Base-by-base conservation (phyloP, 2,113 vertebrate species). In the Amphilophus citrinellus region DNA sequence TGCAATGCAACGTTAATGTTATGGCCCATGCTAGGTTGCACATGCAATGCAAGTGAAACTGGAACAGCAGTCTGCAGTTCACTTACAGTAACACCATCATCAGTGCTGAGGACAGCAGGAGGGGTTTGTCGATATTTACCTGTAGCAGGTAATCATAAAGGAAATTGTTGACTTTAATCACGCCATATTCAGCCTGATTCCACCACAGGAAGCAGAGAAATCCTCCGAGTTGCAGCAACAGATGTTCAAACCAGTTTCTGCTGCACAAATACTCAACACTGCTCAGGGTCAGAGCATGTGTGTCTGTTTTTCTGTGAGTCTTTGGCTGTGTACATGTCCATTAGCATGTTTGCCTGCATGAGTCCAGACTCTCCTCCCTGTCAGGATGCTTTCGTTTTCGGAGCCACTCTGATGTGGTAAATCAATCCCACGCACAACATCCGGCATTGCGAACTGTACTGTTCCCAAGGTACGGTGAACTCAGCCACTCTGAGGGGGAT, bases 401-500 rank as follows among this genome's bases (percentile, higher is more conserved):
- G 20, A 65, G 79, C 39, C 30, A 20, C 20, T 77, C 60, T 84
- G 44, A 65, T 71, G 77, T 17, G 17, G 76, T 82, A 88, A 89
- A 93, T 91, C 78, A 89, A 77, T 90, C 77, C 86, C 84, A 88
- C 65, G 37, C 80, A 84, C 65, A 76, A 76, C 86, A 88, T 87
- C 77, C 81, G 47, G 61, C 44, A 6, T 47, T 56, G 79, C 18
- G 4, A 56, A 79, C 79, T 66, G 2, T 79, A 75, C 66, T 35
- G 63, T 83, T 88, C 78, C 65, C 18, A 44, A 75, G 65, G 65
- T 77, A 81, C 30, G 79, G 47, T 75, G 61, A 84, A 78, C 77
- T 84, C 58, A 22, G 90, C 84, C 77, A 27, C 79, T 80, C 63
- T 61, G 80, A 76, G 24, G 81, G 58, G 80, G 84, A 78, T 82